Evolutionary conservation across 2,888 invertebrate genomes (phyloP).

Genomic region (Eugnorisma glareosa): DNA sequence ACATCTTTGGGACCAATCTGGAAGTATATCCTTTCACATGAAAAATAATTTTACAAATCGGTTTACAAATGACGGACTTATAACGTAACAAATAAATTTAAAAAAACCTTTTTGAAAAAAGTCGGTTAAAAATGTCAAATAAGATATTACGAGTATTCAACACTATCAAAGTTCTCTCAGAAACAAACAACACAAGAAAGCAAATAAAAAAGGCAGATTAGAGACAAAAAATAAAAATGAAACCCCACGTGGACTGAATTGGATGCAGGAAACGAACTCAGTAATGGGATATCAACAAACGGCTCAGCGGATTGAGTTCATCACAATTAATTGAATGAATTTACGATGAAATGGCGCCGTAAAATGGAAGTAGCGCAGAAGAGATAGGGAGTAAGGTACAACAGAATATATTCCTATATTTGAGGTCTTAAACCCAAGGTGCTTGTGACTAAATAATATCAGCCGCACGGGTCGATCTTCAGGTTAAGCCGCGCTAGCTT

Average conservation of each 20-base stretch:
- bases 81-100: no score
- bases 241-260: background rate
- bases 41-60: no score
- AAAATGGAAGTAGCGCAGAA: background rate
- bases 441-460: no score
- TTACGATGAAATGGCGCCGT: constrained; percentile 2
- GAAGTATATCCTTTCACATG: no score
- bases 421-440: background rate
- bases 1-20: no score
- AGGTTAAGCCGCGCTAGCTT: no score
- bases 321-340: constrained; percentile 20
- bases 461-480: no score
- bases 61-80: no score
- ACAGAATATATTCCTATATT: background rate
- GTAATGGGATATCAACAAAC: constrained; percentile 16
- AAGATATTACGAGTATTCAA: background rate
- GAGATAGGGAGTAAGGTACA: background rate
- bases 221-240: background rate
- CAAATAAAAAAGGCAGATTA: background rate
- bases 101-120: no score
- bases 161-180: background rate
- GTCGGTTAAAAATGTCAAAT: background rate
- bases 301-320: constrained; percentile 25
- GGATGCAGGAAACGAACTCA: background rate
- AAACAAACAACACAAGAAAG: background rate